These are phyloP conservation scores for Dynastes tityus DNA, from an alignment of 2,888 invertebrate genomes.

Conservation along the genomic window DNA sequence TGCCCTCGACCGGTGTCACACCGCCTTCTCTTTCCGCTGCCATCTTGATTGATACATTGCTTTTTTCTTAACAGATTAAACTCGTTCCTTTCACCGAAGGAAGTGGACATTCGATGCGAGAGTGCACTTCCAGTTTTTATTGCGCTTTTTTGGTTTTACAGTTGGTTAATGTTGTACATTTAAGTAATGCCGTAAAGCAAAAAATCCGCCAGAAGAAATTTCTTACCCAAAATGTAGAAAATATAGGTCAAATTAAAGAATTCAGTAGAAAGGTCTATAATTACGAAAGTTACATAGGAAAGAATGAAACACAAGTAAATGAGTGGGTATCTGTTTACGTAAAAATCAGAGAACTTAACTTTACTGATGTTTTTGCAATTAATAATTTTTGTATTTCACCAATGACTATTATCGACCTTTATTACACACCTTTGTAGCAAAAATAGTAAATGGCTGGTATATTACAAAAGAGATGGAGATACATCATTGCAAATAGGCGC, in stretches of 20 bases:
- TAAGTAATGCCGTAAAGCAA: neutral
- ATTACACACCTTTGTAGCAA: too few species aligned
- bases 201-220: neutral
- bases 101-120: slow-evolving; percentile 52
- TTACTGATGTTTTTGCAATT: too few species aligned
- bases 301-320: too few species aligned
- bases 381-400: too few species aligned
- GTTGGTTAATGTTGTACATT: slow-evolving; percentile 21
- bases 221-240: neutral
- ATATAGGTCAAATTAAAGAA: neutral
- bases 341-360: too few species aligned
- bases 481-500: too few species aligned
- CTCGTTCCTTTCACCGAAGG: slow-evolving; percentile 51
- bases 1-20: slow-evolving; percentile 64
- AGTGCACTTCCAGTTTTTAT: slow-evolving; percentile 47
- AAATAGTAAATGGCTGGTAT: too few species aligned
- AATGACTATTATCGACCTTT: too few species aligned
- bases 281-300: too few species aligned
- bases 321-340: too few species aligned
- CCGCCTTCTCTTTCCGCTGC: slow-evolving; percentile 62
- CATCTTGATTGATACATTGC: slow-evolving; percentile 65
- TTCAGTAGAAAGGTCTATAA: neutral
- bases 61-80: slow-evolving; percentile 58
- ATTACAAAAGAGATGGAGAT: too few species aligned
- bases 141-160: slow-evolving; percentile 28